Conservation (phyloP, 2,888 invertebrate genomes). For the Tuberolachnus salignus region DNA sequence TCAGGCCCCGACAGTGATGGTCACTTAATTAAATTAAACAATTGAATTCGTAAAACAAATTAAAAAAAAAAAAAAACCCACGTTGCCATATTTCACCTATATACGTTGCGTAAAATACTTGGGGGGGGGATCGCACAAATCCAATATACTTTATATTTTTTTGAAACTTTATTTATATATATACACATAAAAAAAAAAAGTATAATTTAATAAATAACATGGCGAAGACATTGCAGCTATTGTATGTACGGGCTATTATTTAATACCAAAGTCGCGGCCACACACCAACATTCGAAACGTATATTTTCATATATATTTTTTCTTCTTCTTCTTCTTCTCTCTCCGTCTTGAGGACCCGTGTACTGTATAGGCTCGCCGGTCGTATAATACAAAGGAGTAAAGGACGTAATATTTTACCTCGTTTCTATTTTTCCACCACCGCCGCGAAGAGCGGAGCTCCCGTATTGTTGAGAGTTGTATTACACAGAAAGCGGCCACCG, state of each 20-base stretch:
- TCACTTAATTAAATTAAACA: no score
- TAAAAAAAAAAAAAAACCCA: no score
- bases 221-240: background rate
- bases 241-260: background rate
- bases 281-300: background rate
- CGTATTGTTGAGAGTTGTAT: slow-evolving; percentile 48
- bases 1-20: no score
- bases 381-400: slow-evolving; percentile 18
- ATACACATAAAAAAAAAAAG: background rate
- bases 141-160: slow-evolving; percentile 10
- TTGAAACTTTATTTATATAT: no score
- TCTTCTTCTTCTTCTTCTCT: slow-evolving; percentile 1
- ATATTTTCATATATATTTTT: slow-evolving; percentile 39
- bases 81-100: no score
- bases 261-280: slow-evolving; percentile 17
- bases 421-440: slow-evolving; percentile 38
- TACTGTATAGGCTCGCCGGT: background rate
- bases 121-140: background rate
- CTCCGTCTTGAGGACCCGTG: background rate
- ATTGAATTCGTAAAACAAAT: no score
- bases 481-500: slow-evolving; percentile 37
- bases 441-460: background rate
- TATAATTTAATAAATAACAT: slow-evolving; percentile 25
- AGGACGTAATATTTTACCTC: slow-evolving; percentile 43
- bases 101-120: slow-evolving; percentile 5